Evolutionary conservation across 2,797 vertebrate species (phyloP), one percentile per base, ranked within the genome.

Genomic region (Etheostoma nigrum): DNA sequence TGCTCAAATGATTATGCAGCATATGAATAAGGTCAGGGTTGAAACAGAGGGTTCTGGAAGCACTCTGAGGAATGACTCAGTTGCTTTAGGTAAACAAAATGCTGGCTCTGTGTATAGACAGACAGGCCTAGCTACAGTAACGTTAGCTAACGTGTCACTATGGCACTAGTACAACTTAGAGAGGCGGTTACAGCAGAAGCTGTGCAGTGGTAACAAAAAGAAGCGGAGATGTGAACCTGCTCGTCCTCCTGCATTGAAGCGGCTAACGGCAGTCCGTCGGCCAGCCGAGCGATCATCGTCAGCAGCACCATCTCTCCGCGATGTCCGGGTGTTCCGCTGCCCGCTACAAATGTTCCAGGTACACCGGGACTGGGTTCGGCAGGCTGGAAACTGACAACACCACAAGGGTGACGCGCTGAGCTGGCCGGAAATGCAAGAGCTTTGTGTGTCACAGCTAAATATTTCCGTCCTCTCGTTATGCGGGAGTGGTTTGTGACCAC

Each of bases 161-260:
- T 0, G n/a, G 19, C 45, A 21, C 67, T 5, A 21, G 27, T n/a
- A 19, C 8, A 62, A 9, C 9, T 2, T 5, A 2, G 21, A 72
- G 2, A 72, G 2, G 16, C 36, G 1, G 67, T 58, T 23, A 42
- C 23, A 30, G 14, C 36, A 60, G 36, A 14, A 60, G 69, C 27
- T 40, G 36, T 53, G 36, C 1, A 5, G 3, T 40, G n/a, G 64
- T 0, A 27, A 27, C 27, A 4, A 19, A 15, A 68, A 67, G 2
- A 1, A 40, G 44, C 61, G 66, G 57, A 52, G 58, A 65, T 33
- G 6, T 66, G 16, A 86, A 98, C 97, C 97, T 98, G 98, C 84
- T 99, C 98, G 86, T 99, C 98, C 88, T 99, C 98, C 82, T 99
- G 98, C 97, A 99, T 99, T 0, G 98, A 99, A 1, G 98, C 98